phyloP scores from a whole-genome alignment of 1,140 invertebrate species.

The Tribolium madens region DNA sequence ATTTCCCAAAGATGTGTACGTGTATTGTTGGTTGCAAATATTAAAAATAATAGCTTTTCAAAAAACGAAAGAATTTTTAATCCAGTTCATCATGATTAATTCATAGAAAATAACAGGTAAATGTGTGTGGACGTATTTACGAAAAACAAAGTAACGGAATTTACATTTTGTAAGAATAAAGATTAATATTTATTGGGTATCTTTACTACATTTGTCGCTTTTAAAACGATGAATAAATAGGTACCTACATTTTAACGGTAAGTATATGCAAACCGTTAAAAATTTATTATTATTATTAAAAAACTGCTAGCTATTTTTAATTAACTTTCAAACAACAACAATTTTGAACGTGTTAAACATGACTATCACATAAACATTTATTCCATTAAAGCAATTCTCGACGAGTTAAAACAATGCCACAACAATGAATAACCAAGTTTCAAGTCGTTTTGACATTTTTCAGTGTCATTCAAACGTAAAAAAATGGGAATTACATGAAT shows the following conservation, averaged over 20 bases:
- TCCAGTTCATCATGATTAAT: neutral
- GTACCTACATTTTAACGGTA: neutral
- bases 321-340: too few species aligned
- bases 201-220: neutral
- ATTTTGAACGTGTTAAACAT: neutral
- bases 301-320: too few species aligned
- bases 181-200: too few species aligned
- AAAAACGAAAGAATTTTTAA: too few species aligned
- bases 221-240: neutral
- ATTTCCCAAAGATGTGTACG: neutral
- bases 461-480: neutral
- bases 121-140: neutral
- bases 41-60: neutral
- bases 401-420: conserved; percentile 6
- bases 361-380: conserved; percentile 14
- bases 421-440: conserved; percentile 16
- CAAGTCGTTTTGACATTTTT: conserved; percentile 1
- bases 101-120: neutral
- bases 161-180: too few species aligned
- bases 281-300: too few species aligned
- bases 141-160: neutral
- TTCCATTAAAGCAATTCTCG: conserved; percentile 26
- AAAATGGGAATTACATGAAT: conserved; percentile 19
- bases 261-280: neutral
- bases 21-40: neutral